Conservation (phyloP, 2,888 invertebrate species). For the Melinaea marsaeus region DNA sequence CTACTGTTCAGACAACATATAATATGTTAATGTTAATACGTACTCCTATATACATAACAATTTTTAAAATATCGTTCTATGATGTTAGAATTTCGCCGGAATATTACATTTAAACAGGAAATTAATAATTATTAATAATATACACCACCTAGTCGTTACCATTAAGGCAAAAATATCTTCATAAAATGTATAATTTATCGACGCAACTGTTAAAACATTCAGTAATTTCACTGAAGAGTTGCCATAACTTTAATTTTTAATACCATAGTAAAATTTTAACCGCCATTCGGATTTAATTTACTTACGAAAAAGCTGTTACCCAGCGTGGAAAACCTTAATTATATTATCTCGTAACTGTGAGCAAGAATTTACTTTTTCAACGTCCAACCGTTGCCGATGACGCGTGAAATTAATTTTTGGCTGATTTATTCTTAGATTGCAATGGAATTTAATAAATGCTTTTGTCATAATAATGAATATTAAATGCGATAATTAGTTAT, state of each 20-base stretch:
- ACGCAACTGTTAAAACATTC: conserved; percentile 18
- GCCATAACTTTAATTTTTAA: conserved; percentile 30
- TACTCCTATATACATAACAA: no score
- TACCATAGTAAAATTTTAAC: conserved; percentile 29
- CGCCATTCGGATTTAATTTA: conserved; percentile 30
- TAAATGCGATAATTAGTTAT: background rate
- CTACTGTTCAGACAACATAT: no score
- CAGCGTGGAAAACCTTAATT: conserved; percentile 19
- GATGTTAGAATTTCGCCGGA: no score
- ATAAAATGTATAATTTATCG: conserved; percentile 8
- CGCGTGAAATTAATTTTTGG: conserved; percentile 37
- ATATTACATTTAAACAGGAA: no score
- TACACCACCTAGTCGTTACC: no score
- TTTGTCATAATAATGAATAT: background rate
- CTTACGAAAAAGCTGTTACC: conserved; percentile 23
- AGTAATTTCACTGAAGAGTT: conserved; percentile 25
- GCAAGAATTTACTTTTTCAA: conserved; percentile 23
- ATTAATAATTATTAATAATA: no score
- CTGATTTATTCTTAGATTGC: conserved; percentile 29
- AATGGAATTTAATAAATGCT: conserved; percentile 11
- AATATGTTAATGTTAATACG: no score
- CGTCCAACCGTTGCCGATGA: conserved; percentile 29
- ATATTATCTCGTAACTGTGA: conserved; percentile 17
- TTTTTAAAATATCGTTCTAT: no score
- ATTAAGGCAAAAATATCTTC: conserved; percentile 1